Conservation (phyloP, 2,797 vertebrate species). For the Phalanger gymnotis region DNA sequence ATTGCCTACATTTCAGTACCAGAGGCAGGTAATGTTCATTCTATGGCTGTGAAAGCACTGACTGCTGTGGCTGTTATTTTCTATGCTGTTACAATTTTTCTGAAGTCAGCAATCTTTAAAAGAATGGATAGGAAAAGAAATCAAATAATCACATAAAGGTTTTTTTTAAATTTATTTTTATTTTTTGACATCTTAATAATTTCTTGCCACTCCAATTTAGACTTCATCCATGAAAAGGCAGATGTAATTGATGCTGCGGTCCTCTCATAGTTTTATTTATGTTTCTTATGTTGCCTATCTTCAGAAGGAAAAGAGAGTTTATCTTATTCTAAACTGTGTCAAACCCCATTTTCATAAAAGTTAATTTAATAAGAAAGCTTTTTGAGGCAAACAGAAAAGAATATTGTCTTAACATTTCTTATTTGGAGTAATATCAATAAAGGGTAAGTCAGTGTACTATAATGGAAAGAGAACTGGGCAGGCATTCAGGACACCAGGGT, state of each 20-base stretch:
- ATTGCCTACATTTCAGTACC: not conserved
- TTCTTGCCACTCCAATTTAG: conserved; percentile 43
- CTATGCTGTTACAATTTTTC: not conserved
- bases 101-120: conserved; percentile 53
- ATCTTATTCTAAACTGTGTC: conserved; percentile 42
- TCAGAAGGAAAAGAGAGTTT: conserved; percentile 34
- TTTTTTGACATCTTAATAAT: conserved; percentile 56
- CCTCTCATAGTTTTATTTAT: conserved; percentile 10
- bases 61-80: not conserved
- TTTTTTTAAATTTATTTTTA: conserved; percentile 45
- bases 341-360: not conserved
- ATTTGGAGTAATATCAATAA: not conserved
- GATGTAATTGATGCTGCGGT: conserved; percentile 21
- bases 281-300: conserved; percentile 33
- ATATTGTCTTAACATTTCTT: conserved; percentile 4
- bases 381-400: conserved; percentile 5
- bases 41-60: not conserved
- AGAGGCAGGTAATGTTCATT: not conserved
- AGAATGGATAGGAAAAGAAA: conserved; percentile 24
- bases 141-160: conserved; percentile 46
- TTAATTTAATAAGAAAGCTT: rapidly evolving
- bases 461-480: not conserved
- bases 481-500: not conserved
- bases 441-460: not conserved
- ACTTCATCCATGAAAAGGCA: conserved; percentile 23